These are phyloP conservation scores for Spinibarbus caldwelli DNA, from an alignment of 2,797 vertebrate species.

Conservation along the genomic window DNA sequence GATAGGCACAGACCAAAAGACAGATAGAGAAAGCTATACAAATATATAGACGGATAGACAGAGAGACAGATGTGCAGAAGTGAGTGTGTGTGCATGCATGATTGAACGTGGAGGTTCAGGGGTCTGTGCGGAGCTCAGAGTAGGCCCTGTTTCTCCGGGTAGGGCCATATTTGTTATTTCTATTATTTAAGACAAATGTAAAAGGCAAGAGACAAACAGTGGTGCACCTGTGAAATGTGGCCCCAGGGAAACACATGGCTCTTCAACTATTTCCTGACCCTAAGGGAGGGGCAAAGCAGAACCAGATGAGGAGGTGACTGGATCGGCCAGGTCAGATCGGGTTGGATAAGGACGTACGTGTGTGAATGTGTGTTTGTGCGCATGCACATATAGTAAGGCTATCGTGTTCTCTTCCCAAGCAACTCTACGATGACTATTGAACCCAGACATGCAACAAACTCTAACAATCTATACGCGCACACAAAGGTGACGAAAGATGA, in stretches of 20 bases:
- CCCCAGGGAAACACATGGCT: slow-evolving; percentile 85
- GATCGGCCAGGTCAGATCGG: slow-evolving; percentile 80
- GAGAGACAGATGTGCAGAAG: background rate
- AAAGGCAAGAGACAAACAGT: slow-evolving; percentile 83
- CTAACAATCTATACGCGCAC: background rate
- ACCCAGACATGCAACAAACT: slow-evolving; percentile 32
- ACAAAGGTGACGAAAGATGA: slow-evolving; percentile 33
- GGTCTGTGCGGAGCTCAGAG: background rate
- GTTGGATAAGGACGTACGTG: slow-evolving; percentile 75
- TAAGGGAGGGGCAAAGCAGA: slow-evolving; percentile 79
- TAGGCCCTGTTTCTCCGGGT: slow-evolving; percentile 61
- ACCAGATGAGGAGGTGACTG: slow-evolving; percentile 80
- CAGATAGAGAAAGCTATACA: background rate
- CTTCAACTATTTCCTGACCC: slow-evolving; percentile 92
- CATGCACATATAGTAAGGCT: slow-evolving; percentile 23
- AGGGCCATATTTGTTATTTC: slow-evolving; percentile 72
- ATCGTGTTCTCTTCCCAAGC: slow-evolving; percentile 38
- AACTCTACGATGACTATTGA: slow-evolving; percentile 31
- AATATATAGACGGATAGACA: background rate
- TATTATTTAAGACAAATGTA: slow-evolving; percentile 74
- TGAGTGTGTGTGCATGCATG: background rate
- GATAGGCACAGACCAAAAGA: background rate
- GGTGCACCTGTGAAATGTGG: slow-evolving; percentile 96
- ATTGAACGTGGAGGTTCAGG: background rate
- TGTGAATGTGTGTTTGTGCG: slow-evolving; percentile 37